Base-by-base conservation (phyloP, 2,888 invertebrate species). In the Diarsia dahlii region DNA sequence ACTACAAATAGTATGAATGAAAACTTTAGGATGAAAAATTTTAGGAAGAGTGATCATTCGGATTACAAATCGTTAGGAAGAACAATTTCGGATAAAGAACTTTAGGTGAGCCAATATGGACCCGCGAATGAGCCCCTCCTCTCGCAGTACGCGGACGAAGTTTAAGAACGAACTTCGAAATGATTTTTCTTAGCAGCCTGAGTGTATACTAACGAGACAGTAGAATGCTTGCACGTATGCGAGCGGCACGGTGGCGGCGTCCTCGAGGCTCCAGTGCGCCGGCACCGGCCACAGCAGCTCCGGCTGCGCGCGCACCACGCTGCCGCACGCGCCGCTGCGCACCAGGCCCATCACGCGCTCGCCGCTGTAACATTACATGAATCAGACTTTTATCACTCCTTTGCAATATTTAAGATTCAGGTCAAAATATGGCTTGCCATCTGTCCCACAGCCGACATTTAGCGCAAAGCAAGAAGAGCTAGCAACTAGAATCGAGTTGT, bases 191-290 rank as follows among this genome's bases (percentile, higher is more conserved):
- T 34, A 18, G n/a, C 20, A 48, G 34, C 18, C 5, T 34, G 2
- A 13, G 18, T 60, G 23, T 48, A 58, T 48, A 89, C 90, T 90
- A 78, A 94, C 94, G 39, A 95, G 88, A 70, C 91, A 92, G 78
- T 95, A 95, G 65, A 92, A 95, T 0, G 97, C 97, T 0, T 97
- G 96, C 46, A 95, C 94, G 88, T 98, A 98, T 0, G 98, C 98
- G 60, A 98, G 97, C 0, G 98, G 98, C 0, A 98, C 97, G 0
- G 98, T 98, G 15, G 98, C 98, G 4, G 98, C 98, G 80, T 98
- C 98, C 88, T 97, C 97, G 46, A 98, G 90, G 4, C 96, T 96
- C 98, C 98, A 98, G 54, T 96, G 91, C 1, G 97, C 95, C 0
- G 98, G 98, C 12, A 98, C 96, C 10, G 97, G 96, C 98, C 98